Conservation (phyloP, 2,113 vertebrate species). For the Myrmecophaga tridactyla region DNA sequence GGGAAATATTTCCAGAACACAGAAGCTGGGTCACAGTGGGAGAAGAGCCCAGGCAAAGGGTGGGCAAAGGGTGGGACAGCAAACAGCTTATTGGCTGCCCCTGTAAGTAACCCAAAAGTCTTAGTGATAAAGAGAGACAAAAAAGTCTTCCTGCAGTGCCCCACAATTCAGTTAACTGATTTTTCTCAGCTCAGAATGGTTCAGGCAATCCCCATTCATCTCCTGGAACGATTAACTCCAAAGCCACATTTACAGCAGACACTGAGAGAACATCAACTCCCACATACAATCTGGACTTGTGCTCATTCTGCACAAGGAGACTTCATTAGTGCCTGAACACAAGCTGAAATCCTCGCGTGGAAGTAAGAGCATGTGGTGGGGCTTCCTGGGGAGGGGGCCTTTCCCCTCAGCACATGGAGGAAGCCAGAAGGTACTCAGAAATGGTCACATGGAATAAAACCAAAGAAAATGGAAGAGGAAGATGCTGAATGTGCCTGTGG, state of each 20-base stretch:
- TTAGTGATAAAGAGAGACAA: slow-evolving; percentile 51
- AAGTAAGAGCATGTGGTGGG: not conserved
- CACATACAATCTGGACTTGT: slow-evolving; percentile 53
- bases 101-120: not conserved
- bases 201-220: slow-evolving; percentile 71
- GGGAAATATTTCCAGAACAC: not conserved
- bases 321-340: not conserved
- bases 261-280: slow-evolving; percentile 64
- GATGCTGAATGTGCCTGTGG: not conserved
- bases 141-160: not conserved
- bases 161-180: not conserved
- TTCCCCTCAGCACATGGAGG: not conserved
- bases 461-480: not conserved
- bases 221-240: slow-evolving; percentile 37
- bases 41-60: not conserved
- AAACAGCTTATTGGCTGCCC: not conserved
- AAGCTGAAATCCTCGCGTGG: not conserved
- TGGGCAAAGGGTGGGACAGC: not conserved
- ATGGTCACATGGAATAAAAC: not conserved
- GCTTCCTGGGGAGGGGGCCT: not conserved
- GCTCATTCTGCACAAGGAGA: slow-evolving; percentile 41
- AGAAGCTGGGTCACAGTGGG: not conserved
- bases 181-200: not conserved
- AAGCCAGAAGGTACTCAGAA: not conserved
- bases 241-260: slow-evolving; percentile 59